Percentiles rank a stretch among this genome's conserved stretches.
Evolutionary conservation across 1,140 invertebrate species (phyloP).

Genomic region (Caenorhabditis elegans): WBcel235 BX284605.5:14550001-14550500

Average conservation of each 20-base stretch:
- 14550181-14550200: background rate
- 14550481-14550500: too few relatives aligned
- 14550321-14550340: too few relatives aligned
- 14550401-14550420: too few relatives aligned
- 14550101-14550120: constrained; percentile 7
- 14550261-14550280: too few relatives aligned
- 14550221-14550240: background rate
- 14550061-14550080: constrained; percentile 22
- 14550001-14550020: constrained; percentile 15
- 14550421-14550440: too few relatives aligned
- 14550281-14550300: too few relatives aligned
- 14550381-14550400: too few relatives aligned
- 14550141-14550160: constrained; percentile 10
- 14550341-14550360: too few relatives aligned
- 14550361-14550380: too few relatives aligned
- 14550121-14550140: constrained; percentile 11
- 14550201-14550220: background rate
- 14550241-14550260: background rate
- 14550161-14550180: background rate
- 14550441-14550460: too few relatives aligned
- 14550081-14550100: constrained; percentile 39
- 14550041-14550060: constrained; percentile 31
- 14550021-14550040: constrained; percentile 35
- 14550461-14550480: too few relatives aligned
- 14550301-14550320: too few relatives aligned